These are phyloP conservation scores for rabbit (Oryctolagus cuniculus) DNA, from an alignment of 2,113 vertebrate species.

Conservation along the genomic window mOryCun1.1 NC_091438.1:113267001-113267500, in stretches of 20 bases:
- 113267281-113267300: not conserved
- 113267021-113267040: not conserved
- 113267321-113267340: slow-evolving; percentile 21
- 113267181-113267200: not conserved
- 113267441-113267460: slow-evolving; percentile 24
- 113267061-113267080: not conserved
- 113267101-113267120: not conserved
- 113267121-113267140: not conserved
- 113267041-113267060: not conserved
- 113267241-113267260: not conserved
- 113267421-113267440: slow-evolving; percentile 43
- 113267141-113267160: not conserved
- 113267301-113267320: not conserved
- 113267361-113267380: slow-evolving; percentile 39
- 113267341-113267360: not conserved
- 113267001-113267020: not conserved
- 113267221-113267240: not conserved
- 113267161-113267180: not conserved
- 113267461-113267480: not conserved
- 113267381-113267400: not conserved
- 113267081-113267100: not conserved
- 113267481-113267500: not conserved
- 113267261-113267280: not conserved
- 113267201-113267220: not conserved
- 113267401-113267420: not conserved